These are phyloP conservation scores for Trissolcus japonicus DNA, from an alignment of 2,888 invertebrate species.

Conservation along the genomic window DNA sequence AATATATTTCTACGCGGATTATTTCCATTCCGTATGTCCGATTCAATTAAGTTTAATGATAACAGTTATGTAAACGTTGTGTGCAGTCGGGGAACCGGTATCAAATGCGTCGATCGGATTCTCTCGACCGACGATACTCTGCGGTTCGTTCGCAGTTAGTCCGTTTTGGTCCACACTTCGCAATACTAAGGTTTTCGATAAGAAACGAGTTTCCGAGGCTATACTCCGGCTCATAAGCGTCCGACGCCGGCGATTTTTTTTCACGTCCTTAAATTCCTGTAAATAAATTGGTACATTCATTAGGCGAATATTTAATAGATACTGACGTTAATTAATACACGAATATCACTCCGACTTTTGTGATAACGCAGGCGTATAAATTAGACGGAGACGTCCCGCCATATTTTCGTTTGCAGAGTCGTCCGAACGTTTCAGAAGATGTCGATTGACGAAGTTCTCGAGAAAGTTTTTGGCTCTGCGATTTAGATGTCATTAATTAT, in stretches of 20 bases:
- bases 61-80: constrained; percentile 30
- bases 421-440: constrained; percentile 1
- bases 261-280: constrained; percentile 34
- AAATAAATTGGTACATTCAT: constrained; percentile 54
- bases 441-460: constrained; percentile 3
- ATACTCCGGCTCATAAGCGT: constrained; percentile 15
- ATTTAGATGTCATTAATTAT: no score
- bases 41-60: constrained; percentile 46
- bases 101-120: constrained; percentile 49
- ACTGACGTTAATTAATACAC: constrained; percentile 49
- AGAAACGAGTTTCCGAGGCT: constrained; percentile 57
- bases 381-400: constrained; percentile 17
- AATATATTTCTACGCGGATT: neutral
- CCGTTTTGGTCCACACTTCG: constrained; percentile 35
- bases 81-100: constrained; percentile 28
- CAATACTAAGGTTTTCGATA: constrained; percentile 55
- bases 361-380: constrained; percentile 37
- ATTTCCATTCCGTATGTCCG: constrained; percentile 12
- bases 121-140: constrained; percentile 30
- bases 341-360: constrained; percentile 37
- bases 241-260: constrained; percentile 14
- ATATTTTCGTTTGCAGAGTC: constrained; percentile 9
- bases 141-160: constrained; percentile 26
- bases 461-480: constrained; percentile 1
- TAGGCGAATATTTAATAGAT: constrained; percentile 41